phyloP scores from a whole-genome alignment of 2,888 invertebrate genomes.

The Drosophila niveifrons region DNA sequence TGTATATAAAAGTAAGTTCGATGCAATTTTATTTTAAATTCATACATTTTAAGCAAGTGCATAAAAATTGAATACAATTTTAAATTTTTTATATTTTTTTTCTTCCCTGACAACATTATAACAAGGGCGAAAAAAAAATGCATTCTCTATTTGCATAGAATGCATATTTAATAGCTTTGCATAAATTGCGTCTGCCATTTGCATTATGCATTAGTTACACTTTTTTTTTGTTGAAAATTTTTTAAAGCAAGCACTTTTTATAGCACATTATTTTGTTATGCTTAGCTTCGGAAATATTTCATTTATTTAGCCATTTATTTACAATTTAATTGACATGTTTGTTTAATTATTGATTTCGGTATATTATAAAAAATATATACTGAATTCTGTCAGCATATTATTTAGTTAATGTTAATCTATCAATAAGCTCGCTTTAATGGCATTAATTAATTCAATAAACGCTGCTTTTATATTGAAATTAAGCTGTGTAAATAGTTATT shows the following conservation, averaged over 20 bases:
- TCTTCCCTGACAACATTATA: not conserved
- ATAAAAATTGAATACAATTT: not conserved
- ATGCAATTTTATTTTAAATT: not conserved
- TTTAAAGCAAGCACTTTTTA: constrained; percentile 24
- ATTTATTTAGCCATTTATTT: not conserved
- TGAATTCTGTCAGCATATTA: too few relatives aligned
- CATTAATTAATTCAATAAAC: not conserved
- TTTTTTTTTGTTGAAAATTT: constrained; percentile 34
- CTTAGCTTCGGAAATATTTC: too few relatives aligned
- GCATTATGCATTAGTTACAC: constrained; percentile 4
- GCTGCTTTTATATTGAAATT: not conserved
- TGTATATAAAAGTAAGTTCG: too few relatives aligned
- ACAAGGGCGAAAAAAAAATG: not conserved
- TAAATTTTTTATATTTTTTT: not conserved
- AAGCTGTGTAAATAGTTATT: not conserved
- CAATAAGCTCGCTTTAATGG: not conserved
- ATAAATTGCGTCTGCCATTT: constrained; percentile 6
- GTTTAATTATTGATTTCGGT: not conserved
- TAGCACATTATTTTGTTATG: too few relatives aligned
- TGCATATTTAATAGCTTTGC: constrained; percentile 2
- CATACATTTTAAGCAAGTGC: not conserved
- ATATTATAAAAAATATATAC: too few relatives aligned
- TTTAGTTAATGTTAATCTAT: not conserved
- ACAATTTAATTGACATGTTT: constrained; percentile 1
- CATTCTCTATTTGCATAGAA: not conserved